Percentiles rank a stretch among this genome's conserved stretches.
phyloP scores from a whole-genome alignment of 2,888 invertebrate genomes.

The Cantharis rufa region DNA sequence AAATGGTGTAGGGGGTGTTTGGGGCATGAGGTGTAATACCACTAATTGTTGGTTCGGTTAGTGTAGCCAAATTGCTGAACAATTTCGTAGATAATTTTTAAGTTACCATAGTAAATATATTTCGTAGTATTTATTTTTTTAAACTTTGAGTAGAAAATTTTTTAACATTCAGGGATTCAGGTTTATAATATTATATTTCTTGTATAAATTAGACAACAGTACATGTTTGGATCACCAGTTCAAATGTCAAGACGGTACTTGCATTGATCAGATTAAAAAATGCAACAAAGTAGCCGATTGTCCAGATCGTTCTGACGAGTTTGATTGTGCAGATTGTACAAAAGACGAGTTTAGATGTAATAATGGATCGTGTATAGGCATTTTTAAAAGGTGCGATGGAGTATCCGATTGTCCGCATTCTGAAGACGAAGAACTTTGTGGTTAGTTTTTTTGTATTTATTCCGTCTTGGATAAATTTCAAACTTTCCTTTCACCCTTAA shows the following conservation, averaged over 20 bases:
- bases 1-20: not conserved
- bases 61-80: not conserved
- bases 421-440: slow-evolving; percentile 63
- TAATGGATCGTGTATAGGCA: slow-evolving; percentile 60
- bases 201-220: slow-evolving; percentile 33
- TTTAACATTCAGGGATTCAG: not conserved
- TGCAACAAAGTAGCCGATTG: slow-evolving; percentile 75
- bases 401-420: slow-evolving; percentile 59
- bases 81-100: not conserved
- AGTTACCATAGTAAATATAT: not conserved
- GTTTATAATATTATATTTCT: slow-evolving; percentile 4
- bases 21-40: not conserved
- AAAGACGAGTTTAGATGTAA: slow-evolving; percentile 62
- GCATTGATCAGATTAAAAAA: slow-evolving; percentile 55
- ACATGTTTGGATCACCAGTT: slow-evolving; percentile 59
- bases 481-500: not conserved
- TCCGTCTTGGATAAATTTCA: not conserved
- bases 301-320: slow-evolving; percentile 76
- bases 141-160: not conserved
- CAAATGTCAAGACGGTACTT: slow-evolving; percentile 60
- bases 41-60: not conserved
- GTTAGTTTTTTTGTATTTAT: slow-evolving; percentile 47
- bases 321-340: slow-evolving; percentile 67
- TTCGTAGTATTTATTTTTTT: not conserved
- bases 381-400: slow-evolving; percentile 59